Evolutionary conservation across 2,888 invertebrate species (phyloP).

Genomic region (Aromia moschata): DNA sequence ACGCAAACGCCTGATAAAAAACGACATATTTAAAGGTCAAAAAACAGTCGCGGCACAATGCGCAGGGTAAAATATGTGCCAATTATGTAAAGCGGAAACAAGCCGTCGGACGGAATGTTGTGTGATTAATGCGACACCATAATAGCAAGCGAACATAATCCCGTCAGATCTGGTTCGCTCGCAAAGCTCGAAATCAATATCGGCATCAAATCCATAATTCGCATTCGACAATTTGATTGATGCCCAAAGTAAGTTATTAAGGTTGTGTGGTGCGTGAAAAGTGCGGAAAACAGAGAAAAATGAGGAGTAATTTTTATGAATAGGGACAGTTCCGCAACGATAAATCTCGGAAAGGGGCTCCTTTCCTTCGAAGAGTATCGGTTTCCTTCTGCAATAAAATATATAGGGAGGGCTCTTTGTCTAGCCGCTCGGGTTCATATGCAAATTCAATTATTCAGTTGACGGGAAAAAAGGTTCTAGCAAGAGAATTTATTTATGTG

Average conservation of each 20-base stretch:
- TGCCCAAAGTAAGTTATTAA: constrained; percentile 15
- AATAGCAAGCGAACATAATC: background rate
- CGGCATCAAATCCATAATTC: constrained; percentile 5
- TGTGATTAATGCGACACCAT: background rate
- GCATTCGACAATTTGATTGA: constrained; percentile 19
- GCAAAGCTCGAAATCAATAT: constrained; percentile 3
- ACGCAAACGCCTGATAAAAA: too few species aligned
- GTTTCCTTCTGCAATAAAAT: background rate
- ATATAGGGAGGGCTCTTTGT: background rate
- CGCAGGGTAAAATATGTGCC: background rate
- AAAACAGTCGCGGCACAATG: too few species aligned
- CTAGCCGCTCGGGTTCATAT: background rate
- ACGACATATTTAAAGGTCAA: too few species aligned
- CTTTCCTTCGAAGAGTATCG: background rate
- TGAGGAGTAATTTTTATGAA: constrained; percentile 23
- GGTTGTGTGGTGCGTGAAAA: constrained; percentile 23
- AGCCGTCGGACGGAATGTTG: background rate
- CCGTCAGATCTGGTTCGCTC: background rate
- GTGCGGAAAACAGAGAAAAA: constrained; percentile 25
- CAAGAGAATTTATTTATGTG: too few species aligned
- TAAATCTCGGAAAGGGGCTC: constrained; percentile 14
- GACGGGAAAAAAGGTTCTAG: background rate
- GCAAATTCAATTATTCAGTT: background rate
- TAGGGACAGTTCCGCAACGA: constrained; percentile 22
- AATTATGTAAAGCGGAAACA: background rate